Percentiles rank a stretch among this genome's conserved stretches.
phyloP scores from a whole-genome alignment of 2,113 vertebrate species.

The Strigops habroptila region DNA sequence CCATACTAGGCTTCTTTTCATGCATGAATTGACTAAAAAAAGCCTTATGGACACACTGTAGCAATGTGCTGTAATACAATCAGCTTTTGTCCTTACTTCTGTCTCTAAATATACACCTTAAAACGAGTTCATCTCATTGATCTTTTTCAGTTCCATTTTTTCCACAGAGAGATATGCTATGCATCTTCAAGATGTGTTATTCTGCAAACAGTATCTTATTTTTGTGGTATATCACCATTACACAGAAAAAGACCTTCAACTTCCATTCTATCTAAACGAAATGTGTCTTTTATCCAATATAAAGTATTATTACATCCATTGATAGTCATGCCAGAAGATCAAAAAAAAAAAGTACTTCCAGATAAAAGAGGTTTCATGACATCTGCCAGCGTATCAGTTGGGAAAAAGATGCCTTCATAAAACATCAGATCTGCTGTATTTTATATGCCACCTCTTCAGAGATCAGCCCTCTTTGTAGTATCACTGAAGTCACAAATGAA shows the following conservation, averaged over 20 bases:
- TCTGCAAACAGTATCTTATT: not conserved
- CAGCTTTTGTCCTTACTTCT: not conserved
- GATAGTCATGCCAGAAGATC: not conserved
- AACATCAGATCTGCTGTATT: not conserved
- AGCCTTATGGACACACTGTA: not conserved
- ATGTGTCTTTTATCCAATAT: not conserved
- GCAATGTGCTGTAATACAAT: not conserved
- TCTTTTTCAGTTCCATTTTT: not conserved
- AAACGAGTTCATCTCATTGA: not conserved
- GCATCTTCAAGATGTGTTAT: not conserved
- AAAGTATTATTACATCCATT: not conserved
- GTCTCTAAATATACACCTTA: not conserved
- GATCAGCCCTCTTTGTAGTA: not conserved
- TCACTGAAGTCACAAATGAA: not conserved
- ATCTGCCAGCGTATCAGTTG: not conserved
- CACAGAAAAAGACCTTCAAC: not conserved
- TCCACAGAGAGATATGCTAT: not conserved
- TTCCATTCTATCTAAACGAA: not conserved
- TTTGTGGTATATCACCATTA: not conserved
- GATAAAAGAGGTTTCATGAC: not conserved
- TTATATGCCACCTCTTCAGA: not conserved
- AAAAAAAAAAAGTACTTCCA: not conserved
- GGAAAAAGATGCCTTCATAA: not conserved
- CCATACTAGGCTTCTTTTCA: not conserved
- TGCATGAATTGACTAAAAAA: not conserved